Evolutionary conservation across 1,140 invertebrate species (phyloP), one percentile per base, ranked within the genome.

Genomic region (Macrobrachium rosenbergii): DNA sequence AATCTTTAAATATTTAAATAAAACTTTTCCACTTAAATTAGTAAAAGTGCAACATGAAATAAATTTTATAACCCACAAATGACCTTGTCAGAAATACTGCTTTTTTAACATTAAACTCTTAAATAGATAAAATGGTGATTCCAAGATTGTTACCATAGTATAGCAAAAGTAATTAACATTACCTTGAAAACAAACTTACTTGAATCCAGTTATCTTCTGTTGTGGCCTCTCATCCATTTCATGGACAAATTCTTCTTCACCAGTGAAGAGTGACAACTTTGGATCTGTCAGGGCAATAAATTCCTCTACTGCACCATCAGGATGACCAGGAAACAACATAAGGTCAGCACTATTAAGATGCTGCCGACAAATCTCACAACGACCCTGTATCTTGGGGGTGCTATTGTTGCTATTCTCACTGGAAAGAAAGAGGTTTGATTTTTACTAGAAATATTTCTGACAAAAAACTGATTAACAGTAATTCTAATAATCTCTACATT

Each of bases 251-350:
- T 92, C 91, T 90, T 95, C 94, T 17, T 92, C 91, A 6, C 94
- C 95, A 89, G 93, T 94, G 91, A 95, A 95, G 63, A 97, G 91
- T 59, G 95, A 94, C 83, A 97, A 92, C 91, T 94, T 95, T 80
- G 95, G 94, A 94, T 96, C 94, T 63, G 94, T 96, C 73, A 97
- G 93, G 62, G 95, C 95, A 87, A 96, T 93, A 91, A 94, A 95
- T 92, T 97, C 96, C 90, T 96, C 95, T 45, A 94, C 92, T 64
- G 96, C 94, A 92, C 95, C 93, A 90, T 95, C 94, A 60, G 95
- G 95, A 92, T 96, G 95, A 10, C 96, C 96, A 90, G 94, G 94
- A 92, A 95, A 96, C 17, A 94, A 91, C 67, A 93, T 92, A n/a
- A 96, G 92, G 84, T 95, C 94, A 60, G 93, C 92, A 90, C 94